Conservation (phyloP, 2,113 vertebrate species). For the Grallaria varia region DNA sequence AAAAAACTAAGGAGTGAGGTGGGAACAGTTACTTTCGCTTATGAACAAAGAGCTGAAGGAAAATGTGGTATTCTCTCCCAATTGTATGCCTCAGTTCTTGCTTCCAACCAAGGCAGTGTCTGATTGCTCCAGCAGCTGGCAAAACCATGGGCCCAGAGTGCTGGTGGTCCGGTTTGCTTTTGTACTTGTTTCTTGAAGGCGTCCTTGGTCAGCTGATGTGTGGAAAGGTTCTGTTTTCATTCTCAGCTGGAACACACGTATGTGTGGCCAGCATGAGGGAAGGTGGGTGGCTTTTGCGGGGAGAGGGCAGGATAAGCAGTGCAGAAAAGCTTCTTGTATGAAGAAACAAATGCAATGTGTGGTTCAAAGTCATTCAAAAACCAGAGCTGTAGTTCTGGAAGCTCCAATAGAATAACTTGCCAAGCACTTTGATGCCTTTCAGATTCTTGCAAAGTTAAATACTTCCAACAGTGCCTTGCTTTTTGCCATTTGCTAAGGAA, state of each 20-base stretch:
- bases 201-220: background rate
- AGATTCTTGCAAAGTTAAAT: background rate
- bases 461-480: constrained; percentile 10
- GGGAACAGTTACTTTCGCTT: background rate
- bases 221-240: background rate
- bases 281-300: background rate
- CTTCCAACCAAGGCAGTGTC: background rate
- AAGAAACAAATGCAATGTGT: background rate
- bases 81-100: background rate
- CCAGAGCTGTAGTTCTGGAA: background rate
- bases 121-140: background rate
- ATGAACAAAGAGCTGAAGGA: background rate
- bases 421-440: background rate
- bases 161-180: background rate
- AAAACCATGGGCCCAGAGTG: background rate
- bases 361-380: background rate
- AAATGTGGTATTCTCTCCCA: background rate
- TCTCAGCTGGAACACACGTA: background rate
- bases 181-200: background rate
- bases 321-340: background rate
- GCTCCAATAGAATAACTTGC: background rate
- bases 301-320: background rate
- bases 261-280: background rate
- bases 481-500: constrained; percentile 19
- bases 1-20: background rate